These are phyloP conservation scores for Cosmopolites sordidus DNA, from an alignment of 2,888 invertebrate genomes.

Conservation along the genomic window DNA sequence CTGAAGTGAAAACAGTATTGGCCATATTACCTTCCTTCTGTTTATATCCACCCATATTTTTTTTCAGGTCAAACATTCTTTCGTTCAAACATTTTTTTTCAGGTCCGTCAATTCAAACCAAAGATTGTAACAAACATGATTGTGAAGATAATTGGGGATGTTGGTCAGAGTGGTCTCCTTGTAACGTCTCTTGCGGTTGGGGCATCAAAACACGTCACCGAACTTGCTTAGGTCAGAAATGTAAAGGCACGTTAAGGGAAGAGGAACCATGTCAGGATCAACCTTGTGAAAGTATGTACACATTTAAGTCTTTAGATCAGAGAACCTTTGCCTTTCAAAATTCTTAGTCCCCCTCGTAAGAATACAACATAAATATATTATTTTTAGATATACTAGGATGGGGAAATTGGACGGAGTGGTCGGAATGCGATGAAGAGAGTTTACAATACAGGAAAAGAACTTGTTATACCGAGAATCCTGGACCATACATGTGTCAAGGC, in stretches of 20 bases:
- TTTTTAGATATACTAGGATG: constrained; percentile 63
- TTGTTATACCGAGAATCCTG: constrained; percentile 56
- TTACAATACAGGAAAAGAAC: constrained; percentile 66
- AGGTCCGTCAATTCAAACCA: constrained; percentile 58
- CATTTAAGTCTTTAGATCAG: no score
- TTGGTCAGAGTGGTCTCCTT: constrained; percentile 82
- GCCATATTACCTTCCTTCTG: no score
- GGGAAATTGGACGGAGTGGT: constrained; percentile 74
- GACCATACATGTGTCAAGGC: constrained; percentile 64
- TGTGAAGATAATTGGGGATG: constrained; percentile 78
- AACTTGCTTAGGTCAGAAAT: constrained; percentile 56
- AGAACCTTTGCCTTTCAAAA: no score
- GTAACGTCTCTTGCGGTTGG: constrained; percentile 69
- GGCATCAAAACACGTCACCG: constrained; percentile 67
- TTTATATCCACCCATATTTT: no score
- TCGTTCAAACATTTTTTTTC: constrained; percentile 27
- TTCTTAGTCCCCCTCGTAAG: no score
- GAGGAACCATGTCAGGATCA: constrained; percentile 66
- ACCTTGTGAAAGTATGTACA: constrained; percentile 59
- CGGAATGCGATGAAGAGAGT: constrained; percentile 59
- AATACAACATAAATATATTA: no score
- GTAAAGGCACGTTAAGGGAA: constrained; percentile 54
- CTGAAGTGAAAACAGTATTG: no score
- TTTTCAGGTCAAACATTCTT: not conserved
- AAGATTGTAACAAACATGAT: constrained; percentile 69